phyloP scores from a whole-genome alignment of 2,888 invertebrate species.

The Tetropium fuscum region DNA sequence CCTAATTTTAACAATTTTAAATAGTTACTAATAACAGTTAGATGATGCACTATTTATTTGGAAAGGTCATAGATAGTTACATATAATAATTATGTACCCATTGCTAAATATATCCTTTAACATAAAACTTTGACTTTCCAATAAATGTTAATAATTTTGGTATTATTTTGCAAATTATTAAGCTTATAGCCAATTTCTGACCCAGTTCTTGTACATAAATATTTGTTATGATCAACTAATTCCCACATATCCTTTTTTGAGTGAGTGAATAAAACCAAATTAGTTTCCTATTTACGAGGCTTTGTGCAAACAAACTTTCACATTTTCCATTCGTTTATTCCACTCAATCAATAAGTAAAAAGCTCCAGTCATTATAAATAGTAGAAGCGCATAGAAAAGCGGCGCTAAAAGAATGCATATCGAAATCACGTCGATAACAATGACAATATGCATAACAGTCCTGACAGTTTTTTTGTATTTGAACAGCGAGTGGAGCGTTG shows the following conservation, averaged over 20 bases:
- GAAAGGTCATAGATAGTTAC: no score
- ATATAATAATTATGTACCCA: no score
- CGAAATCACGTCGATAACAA: constrained; percentile 36
- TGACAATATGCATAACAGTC: constrained; percentile 42
- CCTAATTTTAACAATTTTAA: no score
- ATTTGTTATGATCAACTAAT: no score
- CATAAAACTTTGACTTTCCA: no score
- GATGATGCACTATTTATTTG: no score
- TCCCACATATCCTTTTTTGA: not conserved
- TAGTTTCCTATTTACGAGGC: constrained; percentile 8
- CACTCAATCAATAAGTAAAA: constrained; percentile 15
- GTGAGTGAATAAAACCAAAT: not conserved
- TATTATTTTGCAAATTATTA: no score
- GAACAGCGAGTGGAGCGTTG: constrained; percentile 53
- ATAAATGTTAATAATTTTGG: no score
- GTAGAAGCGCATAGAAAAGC: constrained; percentile 17
- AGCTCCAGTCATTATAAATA: not conserved
- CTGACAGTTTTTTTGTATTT: constrained; percentile 52
- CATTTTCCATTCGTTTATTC: constrained; percentile 10
- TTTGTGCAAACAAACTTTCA: constrained; percentile 10
- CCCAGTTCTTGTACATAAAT: no score
- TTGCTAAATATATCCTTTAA: no score
- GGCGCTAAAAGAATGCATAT: constrained; percentile 27
- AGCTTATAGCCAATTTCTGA: no score
- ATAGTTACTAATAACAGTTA: no score